Base-by-base conservation (phyloP, 2,888 invertebrate species). In the Patella pellucida region DNA sequence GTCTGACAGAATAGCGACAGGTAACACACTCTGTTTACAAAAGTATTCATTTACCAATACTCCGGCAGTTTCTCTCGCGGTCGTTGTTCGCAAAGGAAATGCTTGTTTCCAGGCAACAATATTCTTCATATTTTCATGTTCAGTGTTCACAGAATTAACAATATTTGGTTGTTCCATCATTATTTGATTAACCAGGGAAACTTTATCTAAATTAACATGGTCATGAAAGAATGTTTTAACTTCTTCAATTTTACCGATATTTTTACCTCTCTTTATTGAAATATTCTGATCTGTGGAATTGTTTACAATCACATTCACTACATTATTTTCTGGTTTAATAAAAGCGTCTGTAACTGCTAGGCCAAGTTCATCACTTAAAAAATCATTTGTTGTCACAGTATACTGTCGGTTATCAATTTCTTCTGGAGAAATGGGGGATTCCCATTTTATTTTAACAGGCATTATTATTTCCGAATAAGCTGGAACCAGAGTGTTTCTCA, bases 21-120 rank as follows among this genome's bases (percentile, higher is more conserved):
- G 56, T n/a, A 56, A 15, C 15, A 56, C 56, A 56, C 56, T 56
- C 56, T 56, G 56, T n/a, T 56, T 56, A 56, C 56, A 56, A 56
- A 56, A 56, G n/a, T 56, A 56, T 56, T 56, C 16, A n/a, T n/a
- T 15, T 56, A 56, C 56, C n/a, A 56, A 56, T n/a, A n/a, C n/a
- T 15, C n/a, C 56, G n/a, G 56, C 56, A n/a, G 56, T 56, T 56
- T 56, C 56, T 56, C n/a, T 56, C 4, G 56, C 56, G 9, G 16
- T 56, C 15, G 16, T 15, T n/a, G 56, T 16, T n/a, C 56, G 15
- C 9, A 56, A 56, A 56, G 56, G 56, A n/a, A 56, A 56, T n/a
- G 56, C 56, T n/a, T 56, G 56, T 41, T 41, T 41, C 41, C 9
- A 9, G 41, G 41, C 41, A 41, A 41, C 41, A 9, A 4, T 41